Conservation (phyloP, 2,113 vertebrate genomes). For the Barnardius zonarius region DNA sequence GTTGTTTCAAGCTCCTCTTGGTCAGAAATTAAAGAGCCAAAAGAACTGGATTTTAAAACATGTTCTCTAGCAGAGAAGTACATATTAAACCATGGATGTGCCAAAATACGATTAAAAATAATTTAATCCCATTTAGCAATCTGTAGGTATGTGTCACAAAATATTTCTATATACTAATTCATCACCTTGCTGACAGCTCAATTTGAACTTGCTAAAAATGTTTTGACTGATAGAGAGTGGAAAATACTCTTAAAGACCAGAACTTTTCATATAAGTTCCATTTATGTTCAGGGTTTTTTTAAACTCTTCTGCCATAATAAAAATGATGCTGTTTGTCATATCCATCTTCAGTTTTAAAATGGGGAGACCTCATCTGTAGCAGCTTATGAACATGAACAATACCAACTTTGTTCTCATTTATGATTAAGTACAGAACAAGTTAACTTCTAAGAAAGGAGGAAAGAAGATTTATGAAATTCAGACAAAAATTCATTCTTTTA, state of each 20-base stretch:
- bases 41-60: conserved; percentile 80
- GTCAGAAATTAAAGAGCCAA: conserved; percentile 77
- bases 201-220: neutral
- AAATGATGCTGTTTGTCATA: neutral
- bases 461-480: neutral
- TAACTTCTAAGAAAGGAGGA: neutral
- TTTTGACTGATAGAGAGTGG: neutral
- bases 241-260: neutral
- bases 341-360: neutral
- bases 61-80: conserved; percentile 77
- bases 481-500: neutral
- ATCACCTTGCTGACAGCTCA: neutral
- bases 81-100: conserved; percentile 80
- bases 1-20: conserved; percentile 71
- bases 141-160: neutral
- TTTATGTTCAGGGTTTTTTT: neutral
- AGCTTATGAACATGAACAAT: neutral
- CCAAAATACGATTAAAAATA: neutral
- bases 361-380: neutral
- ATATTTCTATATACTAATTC: neutral
- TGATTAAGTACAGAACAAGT: neutral
- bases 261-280: neutral
- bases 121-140: neutral
- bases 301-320: neutral
- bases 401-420: neutral